Percentiles rank a stretch among this genome's conserved stretches.
Conservation (phyloP, 2,888 invertebrate species). For the Horisme vitalbata region DNA sequence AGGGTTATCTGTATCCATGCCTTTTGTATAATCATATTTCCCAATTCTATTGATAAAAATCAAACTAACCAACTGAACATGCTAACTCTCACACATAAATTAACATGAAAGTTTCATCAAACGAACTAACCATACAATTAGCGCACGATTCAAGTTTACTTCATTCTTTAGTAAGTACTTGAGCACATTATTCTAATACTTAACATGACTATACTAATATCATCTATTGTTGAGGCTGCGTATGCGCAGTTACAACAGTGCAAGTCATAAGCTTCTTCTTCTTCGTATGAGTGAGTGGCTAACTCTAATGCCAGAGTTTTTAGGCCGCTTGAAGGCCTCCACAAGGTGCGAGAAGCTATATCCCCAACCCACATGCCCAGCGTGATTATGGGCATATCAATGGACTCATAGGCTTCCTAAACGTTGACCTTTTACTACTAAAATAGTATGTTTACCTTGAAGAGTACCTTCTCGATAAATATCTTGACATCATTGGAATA, state of each 20-base stretch:
- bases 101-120: conserved; percentile 20
- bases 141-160: conserved; percentile 23
- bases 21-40: too few relatives aligned
- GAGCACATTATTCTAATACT: conserved; percentile 23
- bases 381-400: too few relatives aligned
- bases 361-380: too few relatives aligned
- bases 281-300: too few relatives aligned
- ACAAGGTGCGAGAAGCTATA: too few relatives aligned
- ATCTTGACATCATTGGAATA: conserved; percentile 88
- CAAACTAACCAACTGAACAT: too few relatives aligned
- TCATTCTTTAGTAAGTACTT: conserved; percentile 20
- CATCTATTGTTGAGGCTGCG: conserved; percentile 19
- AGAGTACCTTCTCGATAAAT: conserved; percentile 85
- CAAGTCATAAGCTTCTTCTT: conserved; percentile 15
- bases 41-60: too few relatives aligned
- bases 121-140: conserved; percentile 27
- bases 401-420: too few relatives aligned
- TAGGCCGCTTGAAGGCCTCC: too few relatives aligned
- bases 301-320: too few relatives aligned
- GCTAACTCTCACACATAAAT: conserved; percentile 13
- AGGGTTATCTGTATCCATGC: too few relatives aligned
- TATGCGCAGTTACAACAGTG: conserved; percentile 1
- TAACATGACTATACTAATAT: conserved; percentile 30
- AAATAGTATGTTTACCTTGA: conserved; percentile 85
- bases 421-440: conserved; percentile 83